A percentile compares a stretch with the other conserved stretches of the same genome.
These are phyloP conservation scores for Antedon mediterranea DNA, from an alignment of 53 echinoderm and acorn worm genomes.

Conservation along the genomic window DNA sequence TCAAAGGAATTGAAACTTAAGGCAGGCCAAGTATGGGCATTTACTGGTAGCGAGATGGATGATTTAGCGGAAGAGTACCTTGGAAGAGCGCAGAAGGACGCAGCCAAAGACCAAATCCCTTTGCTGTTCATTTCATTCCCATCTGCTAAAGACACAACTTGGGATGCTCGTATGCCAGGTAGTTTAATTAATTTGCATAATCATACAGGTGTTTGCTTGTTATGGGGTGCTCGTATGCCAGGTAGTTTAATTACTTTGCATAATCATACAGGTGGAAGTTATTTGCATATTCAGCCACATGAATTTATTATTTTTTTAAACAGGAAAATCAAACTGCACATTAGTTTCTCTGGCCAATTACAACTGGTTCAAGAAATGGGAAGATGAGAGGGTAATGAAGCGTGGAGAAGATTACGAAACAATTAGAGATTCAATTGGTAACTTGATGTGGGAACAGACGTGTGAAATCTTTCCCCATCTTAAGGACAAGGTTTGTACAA, in stretches of 20 bases:
- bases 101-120: conserved; percentile 31
- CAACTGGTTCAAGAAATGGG: conserved; percentile 86
- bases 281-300: not conserved
- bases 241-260: too few relatives aligned
- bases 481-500: conserved; percentile 46
- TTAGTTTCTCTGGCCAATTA: conserved; percentile 73
- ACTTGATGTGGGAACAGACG: conserved; percentile 76
- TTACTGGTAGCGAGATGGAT: conserved; percentile 29
- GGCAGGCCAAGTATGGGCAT: conserved; percentile 50
- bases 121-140: conserved; percentile 85
- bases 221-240: not conserved
- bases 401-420: conserved; percentile 60
- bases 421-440: conserved; percentile 60
- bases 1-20: conserved; percentile 58
- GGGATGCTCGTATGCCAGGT: conserved; percentile 69
- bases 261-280: not conserved
- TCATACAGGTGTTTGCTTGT: too few relatives aligned
- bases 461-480: conserved; percentile 54
- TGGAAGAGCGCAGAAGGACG: conserved; percentile 24
- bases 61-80: conserved; percentile 31
- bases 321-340: conserved; percentile 80
- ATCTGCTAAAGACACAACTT: conserved; percentile 72
- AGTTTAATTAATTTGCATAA: too few relatives aligned
- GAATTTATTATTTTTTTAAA: not conserved
- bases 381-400: conserved; percentile 37